Base-by-base conservation (phyloP, 37 sponge, comb jelly and placozoan genomes). In the Agelas oroides region DNA sequence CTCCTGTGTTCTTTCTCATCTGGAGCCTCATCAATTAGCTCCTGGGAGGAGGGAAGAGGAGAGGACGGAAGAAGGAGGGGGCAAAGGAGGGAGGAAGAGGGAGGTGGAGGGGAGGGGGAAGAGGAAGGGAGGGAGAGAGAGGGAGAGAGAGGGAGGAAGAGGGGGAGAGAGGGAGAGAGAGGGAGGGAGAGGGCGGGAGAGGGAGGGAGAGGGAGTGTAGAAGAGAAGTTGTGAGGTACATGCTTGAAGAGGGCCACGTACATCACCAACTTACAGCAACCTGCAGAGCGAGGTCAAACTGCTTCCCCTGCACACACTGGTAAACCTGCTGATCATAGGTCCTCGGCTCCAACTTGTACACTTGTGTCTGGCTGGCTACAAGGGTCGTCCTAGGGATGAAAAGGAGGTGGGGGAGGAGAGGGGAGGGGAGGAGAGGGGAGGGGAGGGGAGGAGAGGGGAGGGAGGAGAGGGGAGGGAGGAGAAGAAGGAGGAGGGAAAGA, bases 1-100 rank as follows among this genome's bases (percentile, higher is more conserved):
- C 75, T 59, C 32, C 87, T 60, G 76, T 98, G 99, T 1, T 96
- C 85, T 59, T 92, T 89, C 83, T 94, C 86, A 16, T 87, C 28
- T 93, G n/a, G 19, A 87, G 76, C 53, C 96, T 96, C 86, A 87
- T 86, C 15, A 96, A 71, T 37, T 94, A 88, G 66, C 92, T 78
- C 32, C 89, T 86, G 79, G 19, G 33, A n/a, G n/a, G 37, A 5
- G 23, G 19, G 33, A 2, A 36, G 0, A 36, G 2, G 36, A 13
- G 13, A 65, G 27, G 23, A 32, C 14, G 31, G 27, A 23, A 30
- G 20, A 21, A 58, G 20, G 20, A 58, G 59, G 20, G 27, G 27
- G 25, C 16, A 67, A 15, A 16, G 16, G 32, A 15, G n/a, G n/a
- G n/a, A n/a, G n/a, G n/a, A n/a, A n/a, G n/a, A n/a, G n/a, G n/a